Base-by-base conservation (phyloP, 1,140 invertebrate species). In the Apocrypta bakeri region DNA sequence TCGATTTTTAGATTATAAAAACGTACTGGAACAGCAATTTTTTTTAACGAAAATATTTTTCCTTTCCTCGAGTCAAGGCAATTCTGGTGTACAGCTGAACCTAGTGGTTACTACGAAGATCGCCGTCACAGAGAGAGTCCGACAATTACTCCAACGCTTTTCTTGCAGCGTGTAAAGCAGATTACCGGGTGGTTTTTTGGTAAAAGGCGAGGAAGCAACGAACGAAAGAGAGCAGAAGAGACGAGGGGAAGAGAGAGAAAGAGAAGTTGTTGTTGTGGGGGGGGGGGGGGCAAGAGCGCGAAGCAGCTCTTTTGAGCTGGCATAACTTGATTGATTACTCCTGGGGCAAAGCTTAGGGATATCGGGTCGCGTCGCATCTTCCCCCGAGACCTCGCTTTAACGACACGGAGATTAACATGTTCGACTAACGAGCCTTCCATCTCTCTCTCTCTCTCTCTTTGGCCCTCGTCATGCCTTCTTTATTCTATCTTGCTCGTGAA, bases 361-460 rank as follows among this genome's bases (percentile, higher is more conserved):
- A 69, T 75, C 24, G 68, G 71, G 33, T 31, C 71, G 71, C 71
- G 75, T 48, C 33, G 71, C 37, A 8, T 66, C 27, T 9, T 31
- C 17, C 66, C 77, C 31, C 33, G 75, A 31, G 69, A 63, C n/a
- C 6, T 68, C 48, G 37, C 42, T 83, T 85, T 85, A 85, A 85
- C 85, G 84, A 85, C 85, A 84, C 81, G 74, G 48, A 83, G 85
- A 87, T 87, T 87, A 87, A 84, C 86, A 87, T 87, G 85, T 87
- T 85, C 79, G 81, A 84, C 84, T 87, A 87, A 87, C 83, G 85
- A 87, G 82, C 42, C 73, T 77, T 82, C 33, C 42, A 25, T 80
- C 79, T 72, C 24, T 64, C n/a, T 74, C 27, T 21, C 21, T 25
- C 31, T 27, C 17, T 31, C 14, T 40, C 40, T 14, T 14, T 42